phyloP scores from a whole-genome alignment of 1,140 invertebrate genomes.

The Mya arenaria region DNA sequence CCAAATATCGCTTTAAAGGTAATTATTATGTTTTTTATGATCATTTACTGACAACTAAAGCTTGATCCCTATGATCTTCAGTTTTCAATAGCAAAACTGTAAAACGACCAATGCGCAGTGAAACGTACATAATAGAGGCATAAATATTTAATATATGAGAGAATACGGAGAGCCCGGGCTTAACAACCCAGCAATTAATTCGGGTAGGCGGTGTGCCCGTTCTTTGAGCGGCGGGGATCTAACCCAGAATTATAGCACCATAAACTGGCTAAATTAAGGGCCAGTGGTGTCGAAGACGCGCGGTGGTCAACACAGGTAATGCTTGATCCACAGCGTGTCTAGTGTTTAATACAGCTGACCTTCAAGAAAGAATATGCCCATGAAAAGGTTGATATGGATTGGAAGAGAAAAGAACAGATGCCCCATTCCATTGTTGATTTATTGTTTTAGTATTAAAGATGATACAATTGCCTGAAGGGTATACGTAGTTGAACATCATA shows the following conservation, averaged over 20 bases:
- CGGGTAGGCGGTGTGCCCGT: not conserved
- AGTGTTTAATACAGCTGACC: no score
- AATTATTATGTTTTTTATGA: constrained; percentile 45
- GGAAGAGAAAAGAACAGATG: no score
- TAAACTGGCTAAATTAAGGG: constrained; percentile 11
- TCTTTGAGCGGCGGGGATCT: not conserved
- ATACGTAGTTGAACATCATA: no score
- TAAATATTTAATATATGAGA: constrained; percentile 54
- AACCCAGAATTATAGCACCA: constrained; percentile 33
- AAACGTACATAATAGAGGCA: constrained; percentile 29
- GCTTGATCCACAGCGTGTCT: no score
- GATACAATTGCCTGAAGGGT: no score
- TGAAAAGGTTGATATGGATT: no score
- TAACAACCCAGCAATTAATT: constrained; percentile 20
- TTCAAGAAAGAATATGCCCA: no score
- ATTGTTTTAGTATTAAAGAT: no score
- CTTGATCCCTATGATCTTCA: constrained; percentile 26
- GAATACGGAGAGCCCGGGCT: not conserved
- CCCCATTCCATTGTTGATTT: no score
- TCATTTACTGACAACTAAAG: constrained; percentile 11
- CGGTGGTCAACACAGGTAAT: no score
- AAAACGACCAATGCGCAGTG: constrained; percentile 9
- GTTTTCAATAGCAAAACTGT: not conserved
- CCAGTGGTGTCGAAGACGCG: not conserved
- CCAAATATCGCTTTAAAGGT: constrained; percentile 12